Conservation (phyloP, 2,888 invertebrate species). For the Heliothis peltigera region DNA sequence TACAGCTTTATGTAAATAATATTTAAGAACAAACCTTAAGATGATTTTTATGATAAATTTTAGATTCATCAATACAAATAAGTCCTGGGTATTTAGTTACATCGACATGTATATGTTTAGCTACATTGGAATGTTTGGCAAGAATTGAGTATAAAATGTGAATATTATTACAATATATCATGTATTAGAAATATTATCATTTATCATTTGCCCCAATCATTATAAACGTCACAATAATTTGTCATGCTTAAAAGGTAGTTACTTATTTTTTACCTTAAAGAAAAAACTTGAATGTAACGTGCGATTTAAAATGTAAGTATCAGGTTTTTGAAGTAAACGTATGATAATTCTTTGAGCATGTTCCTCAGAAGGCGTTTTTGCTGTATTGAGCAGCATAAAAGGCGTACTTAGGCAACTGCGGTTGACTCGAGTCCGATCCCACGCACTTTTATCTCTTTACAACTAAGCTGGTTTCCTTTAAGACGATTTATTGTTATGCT, state of each 20-base stretch:
- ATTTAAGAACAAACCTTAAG: constrained; percentile 53
- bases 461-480: constrained; percentile 84
- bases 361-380: constrained; percentile 53
- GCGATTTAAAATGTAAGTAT: constrained; percentile 20
- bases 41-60: constrained; percentile 60
- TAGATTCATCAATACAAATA: constrained; percentile 57
- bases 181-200: constrained; percentile 39
- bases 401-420: constrained; percentile 84
- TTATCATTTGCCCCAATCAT: constrained; percentile 40
- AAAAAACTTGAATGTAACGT: constrained; percentile 6
- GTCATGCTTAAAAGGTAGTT: constrained; percentile 39
- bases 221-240: constrained; percentile 46
- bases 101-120: too few relatives aligned
- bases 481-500: constrained; percentile 86
- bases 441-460: constrained; percentile 87
- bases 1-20: constrained; percentile 65
- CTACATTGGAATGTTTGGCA: constrained; percentile 46
- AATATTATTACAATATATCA: constrained; percentile 52
- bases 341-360: constrained; percentile 57
- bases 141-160: constrained; percentile 42
- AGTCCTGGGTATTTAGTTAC: constrained; percentile 50
- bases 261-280: constrained; percentile 25
- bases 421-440: constrained; percentile 76
- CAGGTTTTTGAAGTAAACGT: constrained; percentile 30
- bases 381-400: constrained; percentile 82